Base-by-base conservation (phyloP, 2,888 invertebrate genomes). In the Eumacrocentrus americanus region DNA sequence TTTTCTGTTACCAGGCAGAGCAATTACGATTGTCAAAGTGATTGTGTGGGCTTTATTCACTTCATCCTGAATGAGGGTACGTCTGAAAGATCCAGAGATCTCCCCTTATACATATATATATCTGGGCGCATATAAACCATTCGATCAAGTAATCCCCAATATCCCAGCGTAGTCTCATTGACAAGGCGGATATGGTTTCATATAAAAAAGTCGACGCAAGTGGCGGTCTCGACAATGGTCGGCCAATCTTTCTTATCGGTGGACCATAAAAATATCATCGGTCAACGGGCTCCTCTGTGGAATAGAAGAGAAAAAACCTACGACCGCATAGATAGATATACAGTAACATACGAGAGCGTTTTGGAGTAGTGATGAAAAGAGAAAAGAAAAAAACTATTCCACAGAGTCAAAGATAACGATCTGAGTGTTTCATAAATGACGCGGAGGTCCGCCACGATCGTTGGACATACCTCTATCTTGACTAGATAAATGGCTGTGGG, bases 391-490 rank as follows among this genome's bases (percentile, higher is more conserved):
- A 55, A 20, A 14, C 63, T 62, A 65, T 65, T 58, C 54, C 16
- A 37, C 54, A 57, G 60, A 60, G 60, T 59, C 46, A 62, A 23
- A 16, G 73, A 72, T 72, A 63, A 38, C 42, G 63, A 72, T 72
- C 73, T 59, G 38, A 60, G 56, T 70, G 65, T 63, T 67, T 69
- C 70, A 72, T 72, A 70, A 70, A 72, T 70, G 68, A 64, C 62
- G 66, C 63, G 64, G 58, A 58, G 42, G 40, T 61, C 53, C 55
- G 50, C 58, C 61, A 61, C 18, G 58, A 47, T 54, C 29, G 44
- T n/a, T 18, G 4, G 44, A 44, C 42, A 54, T 25, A 29, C 9
- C 38, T 44, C n/a, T 59, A 59, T 59, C 47, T 53, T n/a, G 12
- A 38, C 44, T 35, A 54, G 66, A 66, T 64, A 61, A 61, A 62